Conservation (phyloP, 2,113 vertebrate species). For the Nipponia nippon region DNA sequence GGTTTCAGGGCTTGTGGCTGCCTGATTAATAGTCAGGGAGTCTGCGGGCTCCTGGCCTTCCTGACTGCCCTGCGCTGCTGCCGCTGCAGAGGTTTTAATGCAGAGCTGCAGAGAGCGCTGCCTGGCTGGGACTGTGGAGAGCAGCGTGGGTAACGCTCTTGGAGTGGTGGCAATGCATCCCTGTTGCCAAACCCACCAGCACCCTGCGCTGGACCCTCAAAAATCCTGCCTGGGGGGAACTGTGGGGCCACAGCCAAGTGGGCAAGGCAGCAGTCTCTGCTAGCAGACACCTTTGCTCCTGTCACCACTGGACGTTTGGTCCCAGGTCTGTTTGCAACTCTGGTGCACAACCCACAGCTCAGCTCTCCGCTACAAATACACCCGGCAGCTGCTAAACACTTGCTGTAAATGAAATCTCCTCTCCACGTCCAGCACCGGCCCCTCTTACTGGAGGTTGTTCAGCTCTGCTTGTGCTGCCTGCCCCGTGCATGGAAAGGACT, state of each 20-base stretch:
- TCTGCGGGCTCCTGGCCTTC: neutral
- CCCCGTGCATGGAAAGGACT: neutral
- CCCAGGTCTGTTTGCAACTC: neutral
- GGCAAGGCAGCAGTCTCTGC: neutral
- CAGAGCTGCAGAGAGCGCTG: neutral
- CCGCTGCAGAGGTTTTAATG: neutral
- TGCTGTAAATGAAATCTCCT: neutral
- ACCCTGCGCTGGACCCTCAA: neutral
- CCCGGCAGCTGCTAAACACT: neutral
- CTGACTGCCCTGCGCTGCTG: neutral
- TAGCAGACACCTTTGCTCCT: neutral
- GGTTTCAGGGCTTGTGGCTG: neutral
- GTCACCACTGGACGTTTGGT: neutral
- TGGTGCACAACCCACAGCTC: neutral
- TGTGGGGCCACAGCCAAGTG: neutral
- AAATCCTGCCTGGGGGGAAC: neutral
- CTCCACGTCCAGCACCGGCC: accelerated
- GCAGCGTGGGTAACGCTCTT: neutral
- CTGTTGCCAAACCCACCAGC: neutral
- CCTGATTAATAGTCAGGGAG: neutral
- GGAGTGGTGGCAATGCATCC: accelerated
- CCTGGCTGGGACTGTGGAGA: neutral
- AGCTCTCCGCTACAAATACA: neutral
- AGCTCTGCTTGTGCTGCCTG: neutral
- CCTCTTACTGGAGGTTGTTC: neutral